phyloP scores from a whole-genome alignment of 1,140 invertebrate species.

The Rhopalosiphum padi region DNA sequence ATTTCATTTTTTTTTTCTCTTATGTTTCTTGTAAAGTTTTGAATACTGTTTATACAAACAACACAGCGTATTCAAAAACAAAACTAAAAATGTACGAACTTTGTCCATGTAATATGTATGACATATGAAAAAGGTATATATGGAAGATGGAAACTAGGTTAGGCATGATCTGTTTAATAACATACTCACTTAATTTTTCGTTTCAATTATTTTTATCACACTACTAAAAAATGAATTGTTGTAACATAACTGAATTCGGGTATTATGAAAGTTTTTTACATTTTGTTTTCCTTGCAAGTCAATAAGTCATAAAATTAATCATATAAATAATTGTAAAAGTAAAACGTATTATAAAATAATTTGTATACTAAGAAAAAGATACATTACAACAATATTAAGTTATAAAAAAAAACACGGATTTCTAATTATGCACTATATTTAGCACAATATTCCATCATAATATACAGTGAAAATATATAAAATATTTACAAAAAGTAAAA shows the following conservation, averaged over 20 bases:
- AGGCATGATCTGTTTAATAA: background rate
- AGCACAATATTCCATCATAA: background rate
- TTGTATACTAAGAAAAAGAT: background rate
- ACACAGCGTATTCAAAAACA: too few species aligned
- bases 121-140: background rate
- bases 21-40: too few species aligned
- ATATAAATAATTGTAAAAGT: background rate
- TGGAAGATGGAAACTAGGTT: background rate
- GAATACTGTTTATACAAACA: too few species aligned
- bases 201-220: background rate
- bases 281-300: background rate
- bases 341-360: background rate
- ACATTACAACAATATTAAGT: background rate
- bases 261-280: constrained; percentile 17
- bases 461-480: background rate
- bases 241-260: background rate
- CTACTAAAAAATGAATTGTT: constrained; percentile 30
- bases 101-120: background rate
- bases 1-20: too few species aligned
- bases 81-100: background rate
- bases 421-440: too few species aligned
- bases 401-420: background rate
- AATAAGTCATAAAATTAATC: constrained; percentile 8
- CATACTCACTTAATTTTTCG: constrained; percentile 19
- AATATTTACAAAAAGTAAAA: background rate